Conservation (phyloP, 2,888 invertebrate species). For the Tachystola acroxantha region DNA sequence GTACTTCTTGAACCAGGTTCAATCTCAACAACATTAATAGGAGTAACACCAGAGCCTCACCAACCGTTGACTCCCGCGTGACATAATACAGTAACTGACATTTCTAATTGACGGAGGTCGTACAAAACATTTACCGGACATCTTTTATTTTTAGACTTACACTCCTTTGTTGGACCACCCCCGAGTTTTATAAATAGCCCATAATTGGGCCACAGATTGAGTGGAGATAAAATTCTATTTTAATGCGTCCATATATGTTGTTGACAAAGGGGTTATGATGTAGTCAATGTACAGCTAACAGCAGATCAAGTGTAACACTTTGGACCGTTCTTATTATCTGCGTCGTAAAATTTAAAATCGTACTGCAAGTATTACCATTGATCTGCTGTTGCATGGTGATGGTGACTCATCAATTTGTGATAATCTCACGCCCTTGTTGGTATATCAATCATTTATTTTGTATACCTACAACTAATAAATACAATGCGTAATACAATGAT, state of each 20-base stretch:
- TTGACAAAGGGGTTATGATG: constrained; percentile 30
- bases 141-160: constrained; percentile 33
- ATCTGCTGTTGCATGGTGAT: no score
- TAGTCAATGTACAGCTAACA: no score
- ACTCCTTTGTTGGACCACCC: constrained; percentile 51
- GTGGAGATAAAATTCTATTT: constrained; percentile 45
- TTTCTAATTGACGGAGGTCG: constrained; percentile 64
- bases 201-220: constrained; percentile 64
- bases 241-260: constrained; percentile 35
- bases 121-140: constrained; percentile 25
- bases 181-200: constrained; percentile 55
- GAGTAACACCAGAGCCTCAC: constrained; percentile 12
- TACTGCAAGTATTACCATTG: no score
- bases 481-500: no score
- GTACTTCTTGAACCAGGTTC: constrained; percentile 8
- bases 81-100: constrained; percentile 56
- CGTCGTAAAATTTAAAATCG: no score
- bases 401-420: no score
- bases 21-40: constrained; percentile 23
- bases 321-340: no score
- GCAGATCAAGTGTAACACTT: no score
- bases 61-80: constrained; percentile 22
- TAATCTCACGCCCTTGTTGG: no score
- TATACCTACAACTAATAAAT: no score
- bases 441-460: no score